These are phyloP conservation scores for Musca domestica DNA, from an alignment of 1,140 invertebrate species.

Conservation along the genomic window DNA sequence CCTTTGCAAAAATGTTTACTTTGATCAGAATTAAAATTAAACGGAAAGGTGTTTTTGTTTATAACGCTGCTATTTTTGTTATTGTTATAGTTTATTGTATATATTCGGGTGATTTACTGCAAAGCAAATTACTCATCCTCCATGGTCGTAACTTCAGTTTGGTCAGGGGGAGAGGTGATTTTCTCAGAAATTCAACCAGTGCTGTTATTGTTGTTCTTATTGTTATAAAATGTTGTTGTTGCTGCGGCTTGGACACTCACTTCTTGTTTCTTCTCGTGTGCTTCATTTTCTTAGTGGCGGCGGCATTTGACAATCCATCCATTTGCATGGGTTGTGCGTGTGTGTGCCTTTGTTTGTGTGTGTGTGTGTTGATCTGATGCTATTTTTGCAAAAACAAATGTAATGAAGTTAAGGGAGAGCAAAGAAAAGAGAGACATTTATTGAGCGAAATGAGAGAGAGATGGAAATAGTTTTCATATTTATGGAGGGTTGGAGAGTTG, in stretches of 20 bases:
- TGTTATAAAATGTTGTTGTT: neutral
- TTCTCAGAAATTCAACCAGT: slow-evolving; percentile 15
- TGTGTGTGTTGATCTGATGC: too few relatives aligned
- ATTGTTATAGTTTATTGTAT: neutral
- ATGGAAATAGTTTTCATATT: too few relatives aligned
- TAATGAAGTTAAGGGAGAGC: too few relatives aligned
- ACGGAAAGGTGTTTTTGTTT: neutral
- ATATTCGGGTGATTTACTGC: neutral
- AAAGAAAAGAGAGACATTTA: too few relatives aligned
- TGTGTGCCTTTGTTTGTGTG: too few relatives aligned
- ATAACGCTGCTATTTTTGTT: neutral
- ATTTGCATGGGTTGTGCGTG: too few relatives aligned
- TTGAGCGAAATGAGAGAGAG: too few relatives aligned
- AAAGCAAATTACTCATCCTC: slow-evolving; percentile 19
- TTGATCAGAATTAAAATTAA: neutral
- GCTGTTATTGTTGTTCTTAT: too few relatives aligned
- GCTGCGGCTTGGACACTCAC: neutral
- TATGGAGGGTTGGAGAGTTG: too few relatives aligned
- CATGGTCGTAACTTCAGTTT: neutral
- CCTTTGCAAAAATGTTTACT: too few relatives aligned
- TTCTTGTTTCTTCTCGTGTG: neutral
- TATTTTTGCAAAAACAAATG: too few relatives aligned
- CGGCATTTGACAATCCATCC: neutral
- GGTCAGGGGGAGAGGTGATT: neutral
- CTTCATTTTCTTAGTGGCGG: neutral